phyloP scores from a whole-genome alignment of 2,888 invertebrate species.

The Hofmannophila pseudospretella region DNA sequence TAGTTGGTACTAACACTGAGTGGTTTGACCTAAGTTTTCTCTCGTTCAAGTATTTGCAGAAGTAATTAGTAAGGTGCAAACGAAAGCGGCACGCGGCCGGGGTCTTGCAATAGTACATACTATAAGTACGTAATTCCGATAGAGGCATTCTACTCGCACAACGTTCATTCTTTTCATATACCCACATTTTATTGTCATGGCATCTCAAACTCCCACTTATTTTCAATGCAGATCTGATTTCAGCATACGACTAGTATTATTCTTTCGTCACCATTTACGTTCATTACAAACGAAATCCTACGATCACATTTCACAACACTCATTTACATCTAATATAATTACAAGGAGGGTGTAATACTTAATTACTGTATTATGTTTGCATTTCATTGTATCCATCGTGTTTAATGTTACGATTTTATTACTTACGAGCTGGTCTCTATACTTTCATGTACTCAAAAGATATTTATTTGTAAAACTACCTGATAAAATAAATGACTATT shows the following conservation, averaged over 20 bases:
- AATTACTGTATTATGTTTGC: slow-evolving; percentile 61
- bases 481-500: slow-evolving; percentile 42
- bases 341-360: slow-evolving; percentile 38
- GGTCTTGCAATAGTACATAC: slow-evolving; percentile 65
- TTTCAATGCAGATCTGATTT: slow-evolving; percentile 10
- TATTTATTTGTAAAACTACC: slow-evolving; percentile 39
- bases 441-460: slow-evolving; percentile 68
- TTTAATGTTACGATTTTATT: slow-evolving; percentile 40
- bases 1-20: slow-evolving; percentile 66
- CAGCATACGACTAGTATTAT: background rate
- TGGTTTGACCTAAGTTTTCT: slow-evolving; percentile 65
- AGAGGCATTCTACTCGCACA: slow-evolving; percentile 53
- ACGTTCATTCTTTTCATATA: slow-evolving; percentile 33
- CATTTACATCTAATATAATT: slow-evolving; percentile 11
- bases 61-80: slow-evolving; percentile 28
- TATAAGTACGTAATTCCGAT: slow-evolving; percentile 38
- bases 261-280: background rate
- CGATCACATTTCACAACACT: background rate
- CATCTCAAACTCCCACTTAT: background rate
- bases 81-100: slow-evolving; percentile 44
- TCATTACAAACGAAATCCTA: background rate
- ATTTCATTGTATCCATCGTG: slow-evolving; percentile 59
- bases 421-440: slow-evolving; percentile 71
- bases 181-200: slow-evolving; percentile 18
- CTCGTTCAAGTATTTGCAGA: slow-evolving; percentile 35